Evolutionary conservation across 2,113 vertebrate species (phyloP).

Genomic region (Coturnix japonica): DNA sequence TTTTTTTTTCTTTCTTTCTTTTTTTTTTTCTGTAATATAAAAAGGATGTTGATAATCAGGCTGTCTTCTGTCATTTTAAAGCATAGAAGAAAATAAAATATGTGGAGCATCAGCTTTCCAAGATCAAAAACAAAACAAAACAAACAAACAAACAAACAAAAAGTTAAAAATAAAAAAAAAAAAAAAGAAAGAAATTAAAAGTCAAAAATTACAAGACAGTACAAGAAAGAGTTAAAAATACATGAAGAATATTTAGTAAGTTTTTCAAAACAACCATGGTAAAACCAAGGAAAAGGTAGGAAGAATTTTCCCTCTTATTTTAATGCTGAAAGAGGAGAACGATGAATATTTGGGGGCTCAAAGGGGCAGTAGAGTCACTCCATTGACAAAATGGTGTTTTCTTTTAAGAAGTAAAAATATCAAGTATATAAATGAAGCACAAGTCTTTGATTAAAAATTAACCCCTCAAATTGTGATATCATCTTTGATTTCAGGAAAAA

Average conservation of each 20-base stretch:
- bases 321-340: slow-evolving; percentile 8
- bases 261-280: slow-evolving; percentile 47
- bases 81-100: slow-evolving; percentile 67
- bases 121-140: slow-evolving; percentile 17
- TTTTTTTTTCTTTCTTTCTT: background rate
- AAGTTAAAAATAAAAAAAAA: background rate
- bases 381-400: slow-evolving; percentile 39
- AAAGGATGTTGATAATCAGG: slow-evolving; percentile 68
- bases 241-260: slow-evolving; percentile 54
- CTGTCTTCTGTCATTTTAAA: slow-evolving; percentile 73
- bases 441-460: slow-evolving; percentile 66
- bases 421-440: slow-evolving; percentile 3
- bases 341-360: background rate
- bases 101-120: slow-evolving; percentile 75
- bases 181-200: background rate
- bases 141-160: background rate
- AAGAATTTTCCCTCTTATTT: background rate
- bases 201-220: slow-evolving; percentile 26
- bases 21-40: slow-evolving; percentile 59
- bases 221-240: slow-evolving; percentile 42
- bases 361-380: slow-evolving; percentile 36
- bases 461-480: background rate
- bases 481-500: slow-evolving; percentile 43
- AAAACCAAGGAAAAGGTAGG: slow-evolving; percentile 56
- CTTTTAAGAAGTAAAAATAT: background rate